A percentile compares a stretch with the other conserved stretches of the same genome.
Conservation (phyloP, 2,888 invertebrate genomes). For the Lomographa bimaculata region DNA sequence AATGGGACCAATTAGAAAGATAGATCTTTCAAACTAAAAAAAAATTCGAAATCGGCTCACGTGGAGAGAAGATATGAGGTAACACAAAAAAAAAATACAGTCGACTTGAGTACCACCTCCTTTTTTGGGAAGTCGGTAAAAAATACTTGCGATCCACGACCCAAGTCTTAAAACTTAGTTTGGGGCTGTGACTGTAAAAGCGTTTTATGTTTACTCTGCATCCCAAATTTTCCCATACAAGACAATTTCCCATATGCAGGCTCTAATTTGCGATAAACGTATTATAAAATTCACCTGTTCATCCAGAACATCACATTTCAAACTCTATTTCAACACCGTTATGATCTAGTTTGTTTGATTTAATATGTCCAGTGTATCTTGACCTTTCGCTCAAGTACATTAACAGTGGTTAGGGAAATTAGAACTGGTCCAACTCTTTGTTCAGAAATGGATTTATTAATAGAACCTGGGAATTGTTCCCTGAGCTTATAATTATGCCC, state of each 20-base stretch:
- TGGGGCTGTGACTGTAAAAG: too few species aligned
- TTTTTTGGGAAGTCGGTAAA: too few species aligned
- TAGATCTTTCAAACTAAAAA: too few species aligned
- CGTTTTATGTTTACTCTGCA: too few species aligned
- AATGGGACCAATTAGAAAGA: too few species aligned
- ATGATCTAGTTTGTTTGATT: conserved; percentile 1
- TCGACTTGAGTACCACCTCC: too few species aligned
- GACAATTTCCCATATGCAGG: conserved; percentile 50
- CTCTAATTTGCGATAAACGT: conserved; percentile 50
- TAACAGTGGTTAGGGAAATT: conserved; percentile 25
- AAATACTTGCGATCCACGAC: too few species aligned
- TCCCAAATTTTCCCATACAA: conserved; percentile 23
- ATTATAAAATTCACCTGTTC: conserved; percentile 20
- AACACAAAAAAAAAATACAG: too few species aligned
- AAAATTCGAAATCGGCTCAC: too few species aligned
- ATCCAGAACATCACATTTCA: neutral
- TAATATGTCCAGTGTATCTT: conserved; percentile 4
- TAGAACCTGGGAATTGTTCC: conserved; percentile 11
- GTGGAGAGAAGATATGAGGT: too few species aligned
- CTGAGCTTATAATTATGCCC: too few species aligned
- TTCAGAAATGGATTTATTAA: conserved; percentile 12
- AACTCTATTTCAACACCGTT: neutral
- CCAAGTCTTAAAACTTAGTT: too few species aligned
- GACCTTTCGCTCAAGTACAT: conserved; percentile 11
- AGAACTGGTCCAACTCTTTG: conserved; percentile 22